Base-by-base conservation (phyloP, 2,113 vertebrate genomes). In the Apeltes quadracus region DNA sequence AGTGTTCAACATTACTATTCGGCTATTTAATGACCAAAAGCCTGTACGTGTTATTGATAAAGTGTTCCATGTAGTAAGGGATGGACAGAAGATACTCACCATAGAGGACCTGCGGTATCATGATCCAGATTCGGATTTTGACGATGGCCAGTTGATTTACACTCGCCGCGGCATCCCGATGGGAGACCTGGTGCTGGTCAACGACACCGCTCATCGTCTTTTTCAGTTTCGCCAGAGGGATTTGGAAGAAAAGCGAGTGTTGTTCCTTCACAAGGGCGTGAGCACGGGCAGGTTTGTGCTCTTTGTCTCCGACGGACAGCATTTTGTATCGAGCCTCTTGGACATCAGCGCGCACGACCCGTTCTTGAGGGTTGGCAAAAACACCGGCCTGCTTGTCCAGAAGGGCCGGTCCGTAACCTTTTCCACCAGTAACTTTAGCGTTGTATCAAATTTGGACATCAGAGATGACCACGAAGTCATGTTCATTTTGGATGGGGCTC, bases 11-110 rank as follows among this genome's bases (percentile, higher is more conserved):
- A 75, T 98, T 75, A 93, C 95, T 15, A 71, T 98, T 69, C 90
- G 92, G n/a, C 72, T 97, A 13, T 89, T 95, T 68, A 98, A 98
- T 79, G 96, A 98, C 79, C 93, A 98, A 72, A 97, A 96, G 76
- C 96, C 96, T 0, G 80, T 95, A 15, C 91, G 93, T 0, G 7
- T 95, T 27, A 87, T 96, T 38, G 95, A 96, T 83, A 95, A 94
- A 56, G 88, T 95, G 51, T 97, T 98, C 72, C 88, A 95, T 0
- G 61, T 97, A 0, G 94, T 96, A n/a, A 81, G 84, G 70, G 93
- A 95, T 0, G 92, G 95, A 51, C 95, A 95, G 67, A 90, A 84
- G 58, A 74, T 98, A n/a, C 76, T 98, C 68, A 98, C 95, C 2
- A 70, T 88, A 38, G 88, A 92, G 16, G 95, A 97, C 81, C 90